A percentile compares a stretch with the other conserved stretches of the same genome.
phyloP scores from a whole-genome alignment of 2,113 vertebrate species.

The Oncorhynchus mykiss region DNA sequence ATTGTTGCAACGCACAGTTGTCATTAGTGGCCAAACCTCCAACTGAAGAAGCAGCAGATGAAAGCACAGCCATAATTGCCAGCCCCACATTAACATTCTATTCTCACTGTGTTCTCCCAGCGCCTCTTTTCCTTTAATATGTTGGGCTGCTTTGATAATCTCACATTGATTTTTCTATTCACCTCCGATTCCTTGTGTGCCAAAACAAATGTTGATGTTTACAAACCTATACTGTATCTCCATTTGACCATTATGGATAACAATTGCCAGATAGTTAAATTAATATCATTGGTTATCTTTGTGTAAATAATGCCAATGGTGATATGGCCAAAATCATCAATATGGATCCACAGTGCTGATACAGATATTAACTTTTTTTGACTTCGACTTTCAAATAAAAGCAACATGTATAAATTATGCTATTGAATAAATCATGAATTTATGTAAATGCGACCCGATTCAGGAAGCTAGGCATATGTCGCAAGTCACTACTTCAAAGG shows the following conservation, averaged over 20 bases:
- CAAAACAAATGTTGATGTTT: constrained; percentile 14
- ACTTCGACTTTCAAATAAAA: too few species aligned
- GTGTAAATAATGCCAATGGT: too few species aligned
- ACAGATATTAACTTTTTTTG: too few species aligned
- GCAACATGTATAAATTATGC: too few species aligned
- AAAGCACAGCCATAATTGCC: constrained; percentile 27
- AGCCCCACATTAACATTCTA: constrained; percentile 28
- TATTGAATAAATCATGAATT: too few species aligned
- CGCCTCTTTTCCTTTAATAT: constrained; percentile 24
- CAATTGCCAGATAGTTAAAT: too few species aligned
- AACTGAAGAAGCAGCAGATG: constrained; percentile 19
- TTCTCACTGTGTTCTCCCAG: constrained; percentile 17
- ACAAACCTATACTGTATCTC: background rate
- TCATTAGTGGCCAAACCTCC: constrained; percentile 41
- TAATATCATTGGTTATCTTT: too few species aligned
- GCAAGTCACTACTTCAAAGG: too few species aligned
- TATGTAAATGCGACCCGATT: too few species aligned
- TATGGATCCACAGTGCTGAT: background rate
- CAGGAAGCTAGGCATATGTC: too few species aligned
- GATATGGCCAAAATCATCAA: background rate
- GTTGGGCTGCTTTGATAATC: constrained; percentile 35
- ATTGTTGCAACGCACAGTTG: constrained; percentile 31
- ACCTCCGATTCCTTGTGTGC: constrained; percentile 14
- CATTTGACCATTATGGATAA: too few species aligned
- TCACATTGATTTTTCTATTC: constrained; percentile 12